A percentile compares a stretch with the other conserved stretches of the same genome.
These are phyloP conservation scores for human (Homo sapiens) DNA, from an alignment of 2,113 vertebrate genomes.

Conservation along the genomic window DNA sequence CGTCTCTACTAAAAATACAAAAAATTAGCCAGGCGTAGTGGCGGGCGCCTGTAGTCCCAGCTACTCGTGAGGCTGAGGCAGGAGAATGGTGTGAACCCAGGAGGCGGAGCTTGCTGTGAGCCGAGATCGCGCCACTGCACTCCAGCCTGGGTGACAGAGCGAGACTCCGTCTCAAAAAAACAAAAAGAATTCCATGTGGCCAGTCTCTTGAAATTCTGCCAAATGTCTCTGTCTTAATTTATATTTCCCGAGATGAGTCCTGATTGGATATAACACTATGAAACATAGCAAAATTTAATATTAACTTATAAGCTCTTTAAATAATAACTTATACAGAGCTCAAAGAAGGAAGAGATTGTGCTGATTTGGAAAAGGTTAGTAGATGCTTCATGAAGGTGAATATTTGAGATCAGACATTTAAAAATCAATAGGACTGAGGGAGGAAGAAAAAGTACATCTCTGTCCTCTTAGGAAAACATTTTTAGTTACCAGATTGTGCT, in stretches of 20 bases:
- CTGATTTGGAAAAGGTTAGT: neutral
- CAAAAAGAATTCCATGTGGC: neutral
- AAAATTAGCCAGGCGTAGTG: too few species aligned
- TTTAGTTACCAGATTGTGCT: slow-evolving; percentile 56
- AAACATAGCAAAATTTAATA: neutral
- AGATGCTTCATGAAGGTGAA: neutral
- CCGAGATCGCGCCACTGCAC: too few species aligned
- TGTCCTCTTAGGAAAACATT: slow-evolving; percentile 51
- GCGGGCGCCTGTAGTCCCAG: too few species aligned
- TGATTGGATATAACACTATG: neutral
- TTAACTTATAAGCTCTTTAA: neutral
- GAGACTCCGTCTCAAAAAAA: too few species aligned
- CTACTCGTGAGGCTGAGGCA: too few species aligned
- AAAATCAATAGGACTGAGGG: neutral
- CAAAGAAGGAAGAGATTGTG: neutral
- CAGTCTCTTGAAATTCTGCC: slow-evolving; percentile 4
- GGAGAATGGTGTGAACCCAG: too few species aligned
- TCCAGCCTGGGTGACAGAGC: too few species aligned
- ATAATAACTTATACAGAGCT: neutral
- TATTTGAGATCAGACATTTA: neutral
- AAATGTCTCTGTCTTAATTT: neutral
- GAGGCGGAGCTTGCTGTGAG: too few species aligned
- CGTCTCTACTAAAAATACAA: too few species aligned
- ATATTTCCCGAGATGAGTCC: neutral
- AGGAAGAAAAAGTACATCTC: neutral